These are phyloP conservation scores for Laticauda laticaudata DNA, from an alignment of 2,113 vertebrate species.

Conservation along the genomic window DNA sequence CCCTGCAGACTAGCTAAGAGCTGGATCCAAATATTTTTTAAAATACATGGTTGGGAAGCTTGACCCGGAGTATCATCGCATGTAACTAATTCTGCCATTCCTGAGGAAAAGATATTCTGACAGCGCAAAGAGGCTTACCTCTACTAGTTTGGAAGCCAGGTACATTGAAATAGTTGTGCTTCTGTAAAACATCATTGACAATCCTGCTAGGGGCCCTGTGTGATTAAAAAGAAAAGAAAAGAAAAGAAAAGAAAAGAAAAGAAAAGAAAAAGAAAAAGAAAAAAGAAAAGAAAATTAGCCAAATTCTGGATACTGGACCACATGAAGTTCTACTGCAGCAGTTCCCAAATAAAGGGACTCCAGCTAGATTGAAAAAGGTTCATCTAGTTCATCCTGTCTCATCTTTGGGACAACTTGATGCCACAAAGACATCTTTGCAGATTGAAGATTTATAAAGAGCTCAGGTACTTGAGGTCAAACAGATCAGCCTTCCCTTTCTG, in stretches of 20 bases:
- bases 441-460: neutral
- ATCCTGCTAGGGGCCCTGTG: slow-evolving; percentile 91
- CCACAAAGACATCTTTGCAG: too few species aligned
- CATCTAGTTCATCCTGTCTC: neutral
- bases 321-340: slow-evolving; percentile 1
- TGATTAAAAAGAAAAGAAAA: slow-evolving; percentile 44
- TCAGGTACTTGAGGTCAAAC: neutral
- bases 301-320: neutral
- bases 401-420: neutral
- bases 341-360: neutral
- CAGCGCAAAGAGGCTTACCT: slow-evolving; percentile 76
- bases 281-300: slow-evolving; percentile 27
- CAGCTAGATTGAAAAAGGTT: neutral
- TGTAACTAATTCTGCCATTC: neutral
- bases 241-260: slow-evolving; percentile 12
- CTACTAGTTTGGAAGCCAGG: slow-evolving; percentile 94
- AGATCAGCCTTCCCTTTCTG: neutral
- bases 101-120: neutral
- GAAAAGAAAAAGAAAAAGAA: neutral
- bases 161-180: slow-evolving; percentile 99
- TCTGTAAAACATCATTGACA: slow-evolving; percentile 99
- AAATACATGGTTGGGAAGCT: neutral
- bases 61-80: neutral
- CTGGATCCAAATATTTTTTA: neutral
- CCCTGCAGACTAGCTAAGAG: neutral